Percentiles rank a stretch among this genome's conserved stretches.
Evolutionary conservation across 2,888 invertebrate species (phyloP).

Genomic region (Parochlus steinenii): DNA sequence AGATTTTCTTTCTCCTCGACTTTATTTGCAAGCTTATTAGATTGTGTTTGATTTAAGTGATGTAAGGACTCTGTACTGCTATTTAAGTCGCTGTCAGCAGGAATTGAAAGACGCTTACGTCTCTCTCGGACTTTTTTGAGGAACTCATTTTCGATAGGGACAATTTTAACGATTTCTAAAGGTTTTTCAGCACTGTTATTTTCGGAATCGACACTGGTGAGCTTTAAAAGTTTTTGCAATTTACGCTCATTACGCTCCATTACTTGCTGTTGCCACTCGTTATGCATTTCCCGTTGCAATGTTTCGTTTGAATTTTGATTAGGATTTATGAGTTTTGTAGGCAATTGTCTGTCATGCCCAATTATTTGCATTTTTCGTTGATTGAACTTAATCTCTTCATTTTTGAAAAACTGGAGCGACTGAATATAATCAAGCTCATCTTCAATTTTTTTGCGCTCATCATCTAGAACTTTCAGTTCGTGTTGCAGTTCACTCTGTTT

Average conservation of each 20-base stretch:
- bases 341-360: too few relatives aligned
- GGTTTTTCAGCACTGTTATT: slow-evolving; percentile 20
- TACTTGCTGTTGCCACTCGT: slow-evolving; percentile 65
- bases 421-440: slow-evolving; percentile 9
- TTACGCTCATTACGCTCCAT: slow-evolving; percentile 61
- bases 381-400: slow-evolving; percentile 9
- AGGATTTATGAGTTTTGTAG: too few relatives aligned
- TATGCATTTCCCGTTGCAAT: slow-evolving; percentile 63
- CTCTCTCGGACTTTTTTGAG: slow-evolving; percentile 57
- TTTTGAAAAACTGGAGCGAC: slow-evolving; percentile 11
- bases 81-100: slow-evolving; percentile 45
- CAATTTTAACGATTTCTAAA: slow-evolving; percentile 25
- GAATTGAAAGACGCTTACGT: slow-evolving; percentile 48
- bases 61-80: slow-evolving; percentile 34
- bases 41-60: slow-evolving; percentile 16
- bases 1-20: slow-evolving; percentile 30
- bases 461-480: slow-evolving; percentile 5
- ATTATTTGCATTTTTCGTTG: slow-evolving; percentile 4
- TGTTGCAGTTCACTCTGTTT: slow-evolving; percentile 8
- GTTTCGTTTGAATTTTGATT: slow-evolving; percentile 11
- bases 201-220: slow-evolving; percentile 36
- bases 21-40: neutral
- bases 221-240: slow-evolving; percentile 63
- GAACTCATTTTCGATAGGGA: slow-evolving; percentile 46
- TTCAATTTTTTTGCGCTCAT: slow-evolving; percentile 8